These are phyloP conservation scores for Crossaster papposus DNA, from an alignment of 53 echinoderm and acorn worm genomes.

Conservation along the genomic window DNA sequence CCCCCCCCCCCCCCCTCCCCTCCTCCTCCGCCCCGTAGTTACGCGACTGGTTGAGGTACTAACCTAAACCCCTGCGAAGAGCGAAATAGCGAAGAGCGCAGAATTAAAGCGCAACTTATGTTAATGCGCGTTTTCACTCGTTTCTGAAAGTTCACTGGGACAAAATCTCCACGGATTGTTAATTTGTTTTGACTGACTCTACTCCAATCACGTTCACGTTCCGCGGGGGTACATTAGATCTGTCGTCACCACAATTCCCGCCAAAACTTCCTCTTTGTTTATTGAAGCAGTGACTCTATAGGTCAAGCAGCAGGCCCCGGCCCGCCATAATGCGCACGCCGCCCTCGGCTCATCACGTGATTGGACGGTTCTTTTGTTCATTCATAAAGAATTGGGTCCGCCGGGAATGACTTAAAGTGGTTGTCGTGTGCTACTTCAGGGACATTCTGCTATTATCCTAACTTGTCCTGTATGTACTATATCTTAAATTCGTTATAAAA, in stretches of 20 bases:
- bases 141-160: too few relatives aligned
- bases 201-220: not conserved
- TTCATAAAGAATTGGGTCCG: not conserved
- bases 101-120: too few relatives aligned
- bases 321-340: not conserved
- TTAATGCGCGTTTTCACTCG: too few relatives aligned
- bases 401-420: not conserved
- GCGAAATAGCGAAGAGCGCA: too few relatives aligned
- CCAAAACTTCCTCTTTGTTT: constrained; percentile 58
- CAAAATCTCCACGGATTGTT: too few relatives aligned
- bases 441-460: not conserved
- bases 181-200: not conserved
- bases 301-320: constrained; percentile 17
- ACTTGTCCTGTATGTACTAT: too few relatives aligned
- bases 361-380: constrained; percentile 3
- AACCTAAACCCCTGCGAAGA: too few relatives aligned
- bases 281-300: constrained; percentile 8
- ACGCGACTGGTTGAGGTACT: too few relatives aligned
- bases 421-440: not conserved
- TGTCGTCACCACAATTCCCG: constrained; percentile 49
- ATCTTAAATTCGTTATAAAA: too few relatives aligned
- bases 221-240: not conserved
- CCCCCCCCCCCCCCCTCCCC: too few relatives aligned
- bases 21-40: too few relatives aligned
- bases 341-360: not conserved